Percentiles rank a stretch among this genome's conserved stretches.
Evolutionary conservation across 2,113 vertebrate genomes (phyloP).

Genomic region (Verasper variegatus): DNA sequence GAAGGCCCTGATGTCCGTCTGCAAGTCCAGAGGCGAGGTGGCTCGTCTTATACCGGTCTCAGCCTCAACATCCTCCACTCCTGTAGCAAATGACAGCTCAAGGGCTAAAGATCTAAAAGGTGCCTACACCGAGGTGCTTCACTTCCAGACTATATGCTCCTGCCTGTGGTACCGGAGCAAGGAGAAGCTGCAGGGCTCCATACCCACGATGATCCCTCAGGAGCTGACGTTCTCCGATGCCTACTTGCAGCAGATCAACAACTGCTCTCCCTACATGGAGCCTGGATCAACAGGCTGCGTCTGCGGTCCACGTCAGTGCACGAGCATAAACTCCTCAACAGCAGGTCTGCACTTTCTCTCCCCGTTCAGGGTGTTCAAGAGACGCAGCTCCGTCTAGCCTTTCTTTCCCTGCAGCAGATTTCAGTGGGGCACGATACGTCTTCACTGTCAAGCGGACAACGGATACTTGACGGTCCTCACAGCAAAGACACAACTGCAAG

Average conservation of each 20-base stretch:
- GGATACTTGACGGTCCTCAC: slow-evolving; percentile 25
- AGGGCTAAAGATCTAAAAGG: slow-evolving; percentile 84
- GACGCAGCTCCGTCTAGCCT: slow-evolving; percentile 90
- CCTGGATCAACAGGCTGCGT: slow-evolving; percentile 87
- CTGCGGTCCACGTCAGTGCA: slow-evolving; percentile 86
- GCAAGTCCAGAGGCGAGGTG: slow-evolving; percentile 68
- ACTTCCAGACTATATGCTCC: slow-evolving; percentile 97
- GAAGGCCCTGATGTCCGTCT: slow-evolving; percentile 83
- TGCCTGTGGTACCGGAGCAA: slow-evolving; percentile 96
- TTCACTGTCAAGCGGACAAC: slow-evolving; percentile 40
- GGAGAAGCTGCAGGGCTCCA: slow-evolving; percentile 90
- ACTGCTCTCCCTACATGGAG: slow-evolving; percentile 82
- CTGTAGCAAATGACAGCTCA: slow-evolving; percentile 29
- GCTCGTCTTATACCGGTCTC: slow-evolving; percentile 51
- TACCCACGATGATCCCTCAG: slow-evolving; percentile 84
- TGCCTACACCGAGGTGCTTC: slow-evolving; percentile 92
- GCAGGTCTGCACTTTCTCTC: slow-evolving; percentile 88
- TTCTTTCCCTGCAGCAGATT: slow-evolving; percentile 31
- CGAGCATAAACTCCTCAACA: slow-evolving; percentile 91
- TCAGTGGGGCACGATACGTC: slow-evolving; percentile 19
- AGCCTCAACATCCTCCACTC: slow-evolving; percentile 43
- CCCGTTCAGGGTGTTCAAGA: slow-evolving; percentile 88
- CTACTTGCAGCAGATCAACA: slow-evolving; percentile 87
- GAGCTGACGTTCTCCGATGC: slow-evolving; percentile 90
- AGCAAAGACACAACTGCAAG: slow-evolving; percentile 41